Evolutionary conservation across 1,140 invertebrate species (phyloP).

Genomic region (Meloidogyne chitwoodi): DNA sequence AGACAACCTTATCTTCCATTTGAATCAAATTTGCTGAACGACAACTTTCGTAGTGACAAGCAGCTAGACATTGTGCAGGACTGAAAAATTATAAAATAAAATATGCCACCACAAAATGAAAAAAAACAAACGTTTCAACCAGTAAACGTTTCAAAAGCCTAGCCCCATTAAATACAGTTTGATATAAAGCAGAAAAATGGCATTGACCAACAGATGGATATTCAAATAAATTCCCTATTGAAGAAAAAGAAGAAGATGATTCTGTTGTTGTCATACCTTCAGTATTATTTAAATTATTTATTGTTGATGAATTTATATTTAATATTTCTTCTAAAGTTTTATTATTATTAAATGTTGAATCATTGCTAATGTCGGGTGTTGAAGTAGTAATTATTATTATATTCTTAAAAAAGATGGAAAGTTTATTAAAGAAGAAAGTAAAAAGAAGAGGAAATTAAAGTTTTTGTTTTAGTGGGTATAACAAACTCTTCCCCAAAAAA

Average conservation of each 20-base stretch:
- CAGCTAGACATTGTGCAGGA: constrained; percentile 52
- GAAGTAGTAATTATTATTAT: constrained; percentile 16
- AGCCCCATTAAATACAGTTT: constrained; percentile 52
- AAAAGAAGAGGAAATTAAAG: not conserved
- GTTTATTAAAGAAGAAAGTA: not conserved
- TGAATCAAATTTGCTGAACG: constrained; percentile 56
- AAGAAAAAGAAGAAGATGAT: not conserved
- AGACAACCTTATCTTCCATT: not conserved
- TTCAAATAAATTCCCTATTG: not conserved
- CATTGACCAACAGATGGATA: constrained; percentile 54
- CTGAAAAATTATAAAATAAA: constrained; percentile 29
- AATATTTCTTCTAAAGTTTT: constrained; percentile 18
- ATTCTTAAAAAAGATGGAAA: too few species aligned
- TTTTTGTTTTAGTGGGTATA: too few species aligned
- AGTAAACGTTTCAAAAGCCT: constrained; percentile 4
- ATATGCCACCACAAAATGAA: not conserved
- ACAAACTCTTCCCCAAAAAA: too few species aligned
- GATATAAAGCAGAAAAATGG: constrained; percentile 47
- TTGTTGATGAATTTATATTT: constrained; percentile 28
- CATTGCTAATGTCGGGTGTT: constrained; percentile 12
- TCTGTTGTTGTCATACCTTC: not conserved
- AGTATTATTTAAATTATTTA: not conserved
- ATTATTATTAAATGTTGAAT: constrained; percentile 8
- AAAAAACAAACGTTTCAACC: constrained; percentile 2
- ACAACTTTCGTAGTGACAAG: constrained; percentile 48